A percentile compares a stretch with the other conserved stretches of the same genome.
Conservation (phyloP, 2,113 vertebrate species). For the Oryzias woworae region DNA sequence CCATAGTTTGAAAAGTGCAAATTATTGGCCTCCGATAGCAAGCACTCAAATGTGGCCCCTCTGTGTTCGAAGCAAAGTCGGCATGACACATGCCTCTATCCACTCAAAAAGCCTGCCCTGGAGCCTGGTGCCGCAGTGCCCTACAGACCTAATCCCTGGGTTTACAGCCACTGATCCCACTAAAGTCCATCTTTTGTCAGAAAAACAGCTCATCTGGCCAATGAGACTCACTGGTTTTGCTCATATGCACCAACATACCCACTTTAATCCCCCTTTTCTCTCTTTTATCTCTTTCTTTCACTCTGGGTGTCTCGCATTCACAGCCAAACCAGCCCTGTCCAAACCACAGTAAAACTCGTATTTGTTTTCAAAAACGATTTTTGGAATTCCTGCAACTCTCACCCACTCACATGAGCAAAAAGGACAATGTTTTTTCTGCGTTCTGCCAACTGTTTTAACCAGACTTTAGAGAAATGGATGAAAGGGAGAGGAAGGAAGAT, state of each 20-base stretch:
- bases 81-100: constrained; percentile 56
- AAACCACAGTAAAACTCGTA: constrained; percentile 36
- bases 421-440: constrained; percentile 18
- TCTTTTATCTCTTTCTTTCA: constrained; percentile 29
- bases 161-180: constrained; percentile 64
- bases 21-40: constrained; percentile 18
- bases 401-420: constrained; percentile 11
- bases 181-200: constrained; percentile 66
- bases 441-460: constrained; percentile 21
- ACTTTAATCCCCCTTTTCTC: constrained; percentile 56
- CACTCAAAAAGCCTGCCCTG: constrained; percentile 43
- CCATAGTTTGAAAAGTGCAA: constrained; percentile 11
- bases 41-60: constrained; percentile 28
- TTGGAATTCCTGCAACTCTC: constrained; percentile 9
- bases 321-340: constrained; percentile 27
- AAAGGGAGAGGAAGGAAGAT: neutral
- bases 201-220: constrained; percentile 51
- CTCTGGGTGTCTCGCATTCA: constrained; percentile 33
- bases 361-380: constrained; percentile 42
- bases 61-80: constrained; percentile 49
- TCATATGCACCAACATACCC: constrained; percentile 42
- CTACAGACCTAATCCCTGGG: constrained; percentile 69
- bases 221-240: constrained; percentile 32
- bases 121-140: constrained; percentile 47
- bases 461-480: neutral